Evolutionary conservation across 1,140 invertebrate genomes (phyloP), one percentile per base, ranked within the genome.

Genomic region (Eriocheir sinensis): DNA sequence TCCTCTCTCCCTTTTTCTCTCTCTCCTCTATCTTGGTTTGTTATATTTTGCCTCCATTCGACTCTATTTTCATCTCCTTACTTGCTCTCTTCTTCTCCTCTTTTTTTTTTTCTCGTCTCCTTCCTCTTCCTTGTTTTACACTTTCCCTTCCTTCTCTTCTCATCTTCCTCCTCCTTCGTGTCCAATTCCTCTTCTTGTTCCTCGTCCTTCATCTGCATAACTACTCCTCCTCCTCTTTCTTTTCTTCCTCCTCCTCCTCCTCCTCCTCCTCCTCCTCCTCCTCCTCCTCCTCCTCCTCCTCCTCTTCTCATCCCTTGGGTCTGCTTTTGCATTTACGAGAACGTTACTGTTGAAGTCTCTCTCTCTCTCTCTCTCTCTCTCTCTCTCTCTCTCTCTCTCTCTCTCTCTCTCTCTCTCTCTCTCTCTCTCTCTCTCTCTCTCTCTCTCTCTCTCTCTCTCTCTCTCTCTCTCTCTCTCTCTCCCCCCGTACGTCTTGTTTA

Each of bases 351-450:
- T 30, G 81, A 85, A 30, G 4, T 53, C 48, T 38, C 34, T 38
- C 34, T 38, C 83, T 86, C 83, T 38, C 34, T 32, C 81, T 85
- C 81, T 85, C 81, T 32, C 81, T 85, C 81, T 85, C 81, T 85
- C 30, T 32, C 81, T 32, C 30, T 85, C 81, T 85, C 81, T 32
- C 81, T 85, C 81, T 85, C 81, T 32, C 81, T 85, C 81, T 85
- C 81, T 85, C 30, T 32, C 81, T 32, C 30, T 85, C 81, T 85
- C 81, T 32, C 81, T 30, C n/a, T 32, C n/a, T 32, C 21, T 85
- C 81, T 85, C 81, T 32, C 30, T 85, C 81, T 32, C 30, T 85
- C 81, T 85, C 36, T 38, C 34, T 38, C 85, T 88, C 34, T 38
- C 85, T 88, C 34, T 38, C 34, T 38, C 41, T 38, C 85, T 44